Evolutionary conservation across 1,140 invertebrate genomes (phyloP), one percentile per base, ranked within the genome.

Genomic region (Polypedilum vanderplanki): DNA sequence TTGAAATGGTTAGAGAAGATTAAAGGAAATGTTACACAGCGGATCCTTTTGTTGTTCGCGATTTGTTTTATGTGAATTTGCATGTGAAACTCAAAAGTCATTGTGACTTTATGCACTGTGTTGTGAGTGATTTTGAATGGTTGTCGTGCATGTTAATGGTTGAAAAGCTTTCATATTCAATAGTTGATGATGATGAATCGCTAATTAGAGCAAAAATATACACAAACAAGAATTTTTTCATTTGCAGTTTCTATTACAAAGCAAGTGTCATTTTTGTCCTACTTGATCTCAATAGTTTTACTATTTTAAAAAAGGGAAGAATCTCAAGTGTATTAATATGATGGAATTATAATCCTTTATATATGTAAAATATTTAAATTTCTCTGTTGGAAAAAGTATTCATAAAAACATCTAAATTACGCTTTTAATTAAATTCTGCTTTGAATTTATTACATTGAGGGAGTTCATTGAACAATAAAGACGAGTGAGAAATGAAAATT

Each of bases 381-480:
- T 46, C 24, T 46, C 41, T 57, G n/a, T n/a, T n/a, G n/a, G n/a
- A 15, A n/a, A 12, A 57, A 12, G n/a, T 4, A 57, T n/a, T 57
- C n/a, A 57, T 15, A 57, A 57, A 57, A 12, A 57, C 46, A 57
- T 57, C 10, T 57, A 57, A 57, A 57, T 57, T 57, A 57, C 46
- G 4, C 10, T 12, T 57, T 57, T 57, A 57, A 57, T 57, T 57
- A 57, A 57, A 57, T 57, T 57, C 12, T 57, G n/a, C 46, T 12
- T n/a, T n/a, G 12, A 57, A 57, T 57, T 57, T 57, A 57, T 57
- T 57, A 57, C 46, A 57, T 57, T 33, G 1, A 33, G 24, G 46
- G 46, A n/a, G 46, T 57, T 57, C 46, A 57, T 57, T 57, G 46
- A 57, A 57, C 46, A 57, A 57, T 57, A n/a, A 57, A 57, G 46